Evolutionary conservation across 1,140 invertebrate species (phyloP), one percentile per base, ranked within the genome.

Genomic region (Ganaspis sp.): DNA sequence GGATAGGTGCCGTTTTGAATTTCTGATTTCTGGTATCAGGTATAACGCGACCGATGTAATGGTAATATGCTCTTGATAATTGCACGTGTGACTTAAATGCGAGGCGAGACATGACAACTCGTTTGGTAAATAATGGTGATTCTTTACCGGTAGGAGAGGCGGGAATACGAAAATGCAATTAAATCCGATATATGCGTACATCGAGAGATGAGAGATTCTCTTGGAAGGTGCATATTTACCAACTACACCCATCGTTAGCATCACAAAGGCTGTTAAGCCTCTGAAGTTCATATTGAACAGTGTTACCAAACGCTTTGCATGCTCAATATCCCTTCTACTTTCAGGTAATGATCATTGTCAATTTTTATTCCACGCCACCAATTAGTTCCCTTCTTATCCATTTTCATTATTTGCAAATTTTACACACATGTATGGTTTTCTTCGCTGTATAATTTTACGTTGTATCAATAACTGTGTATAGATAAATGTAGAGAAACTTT

Each of bases 131-230:
- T 34, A 34, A 34, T 34, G 2, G 29, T 34, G 29, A 34, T 34
- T 34, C 29, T 34, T 34, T 34, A 34, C 2, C 29, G 78, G 76
- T 74, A 76, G 54, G 72, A 69, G 53, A 58, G 70, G 54, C 79
- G 54, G 26, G 87, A 87, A 89, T 91, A 86, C 87, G 86, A 84
- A 88, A 89, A 89, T 89, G 88, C 89, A 91, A 91, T 91, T 91
- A 91, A 90, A 87, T 87, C 79, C 83, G 84, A 89, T 87, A 90
- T 90, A 89, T 88, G 88, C 89, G 84, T 81, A 82, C 73, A 45
- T 80, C 72, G 78, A 11, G 37, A 21, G 38, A 58, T 11, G 54
- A 58, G 54, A 64, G 54, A 64, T 64, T 23, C 54, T 82, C 77
- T 69, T n/a, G 8, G 40, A 54, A 70, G 42, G 72, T 83, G 90